Conservation (phyloP, 2,113 vertebrate genomes). For the Hiodon alosoides region DNA sequence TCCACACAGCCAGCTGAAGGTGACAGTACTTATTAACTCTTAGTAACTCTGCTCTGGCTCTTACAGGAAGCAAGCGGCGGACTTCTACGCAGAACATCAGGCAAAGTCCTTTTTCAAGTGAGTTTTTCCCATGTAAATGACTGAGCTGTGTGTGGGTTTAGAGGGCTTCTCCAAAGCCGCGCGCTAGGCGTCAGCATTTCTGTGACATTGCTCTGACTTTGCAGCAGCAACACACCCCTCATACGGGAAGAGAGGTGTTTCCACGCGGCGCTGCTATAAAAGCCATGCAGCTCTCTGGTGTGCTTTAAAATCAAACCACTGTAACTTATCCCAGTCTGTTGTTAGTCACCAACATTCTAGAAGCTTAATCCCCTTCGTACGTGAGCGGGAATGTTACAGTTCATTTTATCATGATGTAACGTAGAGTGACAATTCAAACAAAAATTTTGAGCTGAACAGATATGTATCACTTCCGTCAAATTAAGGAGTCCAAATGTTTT, state of each 20-base stretch:
- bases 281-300: background rate
- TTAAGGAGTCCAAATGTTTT: background rate
- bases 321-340: too few relatives aligned
- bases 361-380: too few relatives aligned
- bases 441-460: background rate
- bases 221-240: conserved; percentile 22
- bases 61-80: conserved; percentile 83
- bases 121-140: conserved; percentile 59
- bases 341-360: too few relatives aligned
- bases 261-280: background rate
- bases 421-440: background rate
- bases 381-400: too few relatives aligned
- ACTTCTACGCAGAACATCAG: conserved; percentile 84
- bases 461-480: background rate
- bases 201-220: conserved; percentile 32
- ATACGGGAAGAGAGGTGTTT: background rate
- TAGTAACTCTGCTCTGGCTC: conserved; percentile 47
- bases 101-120: conserved; percentile 85
- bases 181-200: conserved; percentile 20
- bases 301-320: too few relatives aligned
- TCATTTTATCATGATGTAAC: too few relatives aligned
- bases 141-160: conserved; percentile 27
- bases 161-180: background rate
- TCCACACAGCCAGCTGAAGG: background rate
- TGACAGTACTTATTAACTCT: conserved; percentile 43